phyloP scores from a whole-genome alignment of 2,888 invertebrate species.

The Tipula confusa region DNA sequence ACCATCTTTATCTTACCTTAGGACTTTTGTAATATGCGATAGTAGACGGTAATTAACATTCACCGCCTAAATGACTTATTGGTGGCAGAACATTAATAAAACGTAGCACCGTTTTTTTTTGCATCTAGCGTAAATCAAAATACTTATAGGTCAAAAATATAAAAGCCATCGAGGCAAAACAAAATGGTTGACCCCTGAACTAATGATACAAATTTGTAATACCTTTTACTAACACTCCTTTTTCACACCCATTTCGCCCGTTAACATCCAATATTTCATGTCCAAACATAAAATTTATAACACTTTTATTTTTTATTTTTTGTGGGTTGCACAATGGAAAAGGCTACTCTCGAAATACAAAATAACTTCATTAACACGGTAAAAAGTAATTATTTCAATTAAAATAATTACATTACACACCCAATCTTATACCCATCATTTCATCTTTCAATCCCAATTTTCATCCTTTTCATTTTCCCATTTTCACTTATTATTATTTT shows the following conservation, averaged over 20 bases:
- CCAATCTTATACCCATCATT: conserved; percentile 20
- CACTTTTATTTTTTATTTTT: no score
- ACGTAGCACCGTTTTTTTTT: no score
- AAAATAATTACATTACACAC: background rate
- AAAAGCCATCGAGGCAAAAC: no score
- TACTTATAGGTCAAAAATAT: no score
- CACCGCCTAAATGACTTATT: no score
- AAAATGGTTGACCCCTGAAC: background rate
- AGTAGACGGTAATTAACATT: no score
- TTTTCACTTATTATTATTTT: background rate
- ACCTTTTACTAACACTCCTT: background rate
- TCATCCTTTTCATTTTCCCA: background rate
- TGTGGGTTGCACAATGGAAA: background rate
- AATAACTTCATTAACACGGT: background rate
- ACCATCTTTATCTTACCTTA: no score
- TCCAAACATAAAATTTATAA: background rate
- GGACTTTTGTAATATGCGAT: no score
- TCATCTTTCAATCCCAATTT: conserved; percentile 16
- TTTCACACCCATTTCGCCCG: background rate
- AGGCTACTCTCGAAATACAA: background rate
- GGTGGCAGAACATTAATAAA: no score
- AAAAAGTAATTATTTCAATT: background rate
- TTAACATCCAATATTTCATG: background rate
- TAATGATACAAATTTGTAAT: background rate
- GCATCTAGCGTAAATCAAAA: no score